Conservation (phyloP, 2,888 invertebrate genomes). For the Ornithoptera alexandrae region DNA sequence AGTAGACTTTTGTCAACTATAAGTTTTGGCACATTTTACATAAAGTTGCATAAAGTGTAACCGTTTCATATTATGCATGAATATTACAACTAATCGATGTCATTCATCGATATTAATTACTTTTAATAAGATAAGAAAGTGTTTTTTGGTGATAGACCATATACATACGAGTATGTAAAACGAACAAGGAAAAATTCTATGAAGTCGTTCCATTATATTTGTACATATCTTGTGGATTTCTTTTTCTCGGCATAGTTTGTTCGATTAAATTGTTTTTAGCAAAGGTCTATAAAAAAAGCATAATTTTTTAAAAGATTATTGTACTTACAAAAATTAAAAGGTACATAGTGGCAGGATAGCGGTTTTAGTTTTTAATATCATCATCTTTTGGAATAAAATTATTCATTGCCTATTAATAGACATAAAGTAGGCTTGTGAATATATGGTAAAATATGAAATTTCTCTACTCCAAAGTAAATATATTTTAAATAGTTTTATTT, state of each 20-base stretch:
- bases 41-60: constrained; percentile 12
- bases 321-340: constrained; percentile 21
- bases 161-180: not conserved
- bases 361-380: constrained; percentile 9
- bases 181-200: not conserved
- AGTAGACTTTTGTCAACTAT: constrained; percentile 36
- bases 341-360: constrained; percentile 21
- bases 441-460: constrained; percentile 42
- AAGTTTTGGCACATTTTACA: constrained; percentile 60
- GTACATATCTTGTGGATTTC: not conserved
- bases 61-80: constrained; percentile 27
- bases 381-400: constrained; percentile 25
- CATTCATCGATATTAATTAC: not conserved
- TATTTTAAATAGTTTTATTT: constrained; percentile 55
- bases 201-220: not conserved
- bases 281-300: not conserved
- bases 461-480: constrained; percentile 65
- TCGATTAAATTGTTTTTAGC: constrained; percentile 8
- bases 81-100: not conserved
- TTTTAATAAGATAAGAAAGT: not conserved
- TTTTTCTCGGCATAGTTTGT: constrained; percentile 1
- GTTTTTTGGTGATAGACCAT: not conserved
- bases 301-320: constrained; percentile 8
- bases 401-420: constrained; percentile 50
- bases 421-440: constrained; percentile 48